Conservation (phyloP, 2,888 invertebrate species). For the Xanthorhoe spadicearia region DNA sequence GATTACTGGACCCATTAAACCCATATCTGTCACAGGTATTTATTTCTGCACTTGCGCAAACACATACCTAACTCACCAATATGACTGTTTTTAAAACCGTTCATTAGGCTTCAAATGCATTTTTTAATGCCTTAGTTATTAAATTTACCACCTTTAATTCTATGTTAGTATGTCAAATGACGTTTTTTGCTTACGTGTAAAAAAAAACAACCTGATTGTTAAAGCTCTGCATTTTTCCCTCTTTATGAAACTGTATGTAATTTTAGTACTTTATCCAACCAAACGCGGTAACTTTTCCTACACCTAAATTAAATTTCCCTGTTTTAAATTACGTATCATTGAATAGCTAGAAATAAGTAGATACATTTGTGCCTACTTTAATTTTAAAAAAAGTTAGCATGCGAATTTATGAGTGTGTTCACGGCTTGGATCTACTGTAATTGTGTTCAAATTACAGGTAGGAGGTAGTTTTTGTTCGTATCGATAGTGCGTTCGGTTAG, state of each 20-base stretch:
- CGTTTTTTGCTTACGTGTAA: too few relatives aligned
- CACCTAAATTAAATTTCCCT: too few relatives aligned
- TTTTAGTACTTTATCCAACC: too few relatives aligned
- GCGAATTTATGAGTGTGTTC: conserved; percentile 34
- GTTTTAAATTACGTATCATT: too few relatives aligned
- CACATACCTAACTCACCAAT: neutral
- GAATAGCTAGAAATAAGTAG: too few relatives aligned
- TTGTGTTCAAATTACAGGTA: conserved; percentile 39
- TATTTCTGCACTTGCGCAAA: conserved; percentile 3
- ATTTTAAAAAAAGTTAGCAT: conserved; percentile 7
- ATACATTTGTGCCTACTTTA: neutral
- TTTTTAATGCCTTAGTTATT: too few relatives aligned
- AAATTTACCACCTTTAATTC: too few relatives aligned
- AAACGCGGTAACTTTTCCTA: too few relatives aligned
- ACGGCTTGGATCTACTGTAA: conserved; percentile 38
- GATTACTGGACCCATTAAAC: conserved; percentile 14
- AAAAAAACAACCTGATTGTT: too few relatives aligned
- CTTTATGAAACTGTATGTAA: too few relatives aligned
- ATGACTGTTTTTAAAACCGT: neutral
- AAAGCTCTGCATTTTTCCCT: too few relatives aligned
- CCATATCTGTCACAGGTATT: conserved; percentile 14
- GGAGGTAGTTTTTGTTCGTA: conserved; percentile 30
- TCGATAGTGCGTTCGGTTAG: conserved; percentile 26
- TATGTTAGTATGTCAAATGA: too few relatives aligned
- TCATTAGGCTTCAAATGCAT: neutral